A percentile compares a stretch with the other conserved stretches of the same genome.
These are phyloP conservation scores for Leptinotarsa haldemani DNA, from an alignment of 2,888 invertebrate genomes.

Conservation along the genomic window DNA sequence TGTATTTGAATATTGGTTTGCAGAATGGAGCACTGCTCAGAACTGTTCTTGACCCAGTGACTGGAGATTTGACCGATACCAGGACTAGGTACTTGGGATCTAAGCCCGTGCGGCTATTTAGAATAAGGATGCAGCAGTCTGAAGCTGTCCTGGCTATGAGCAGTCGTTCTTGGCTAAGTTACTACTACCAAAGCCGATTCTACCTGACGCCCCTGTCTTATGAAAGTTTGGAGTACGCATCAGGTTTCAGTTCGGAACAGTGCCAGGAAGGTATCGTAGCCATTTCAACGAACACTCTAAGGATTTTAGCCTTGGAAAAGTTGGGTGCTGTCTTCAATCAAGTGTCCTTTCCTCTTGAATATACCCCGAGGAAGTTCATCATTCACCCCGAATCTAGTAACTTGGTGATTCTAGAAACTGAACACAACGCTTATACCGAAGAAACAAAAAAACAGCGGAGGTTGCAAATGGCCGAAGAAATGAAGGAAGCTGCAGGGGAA, in stretches of 20 bases:
- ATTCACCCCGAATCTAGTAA: conserved; percentile 92
- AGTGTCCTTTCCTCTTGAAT: conserved; percentile 90
- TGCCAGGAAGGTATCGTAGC: conserved; percentile 99
- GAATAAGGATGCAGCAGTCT: conserved; percentile 83
- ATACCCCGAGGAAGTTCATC: conserved; percentile 94
- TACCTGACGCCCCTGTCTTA: conserved; percentile 96
- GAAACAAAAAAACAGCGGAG: conserved; percentile 92
- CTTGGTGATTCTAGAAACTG: conserved; percentile 93
- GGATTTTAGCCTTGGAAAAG: conserved; percentile 98
- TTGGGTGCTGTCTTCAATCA: conserved; percentile 99
- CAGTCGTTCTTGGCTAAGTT: conserved; percentile 97
- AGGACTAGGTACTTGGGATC: conserved; percentile 93
- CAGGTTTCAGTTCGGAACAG: conserved; percentile 96
- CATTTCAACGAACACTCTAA: conserved; percentile 95
- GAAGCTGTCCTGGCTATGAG: conserved; percentile 98
- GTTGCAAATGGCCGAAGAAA: conserved; percentile 98
- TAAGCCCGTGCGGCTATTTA: conserved; percentile 81
- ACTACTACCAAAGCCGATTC: conserved; percentile 96
- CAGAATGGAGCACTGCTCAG: conserved; percentile 95
- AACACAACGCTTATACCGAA: conserved; percentile 98
- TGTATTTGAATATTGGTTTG: conserved; percentile 96
- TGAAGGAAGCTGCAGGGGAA: conserved; percentile 96
- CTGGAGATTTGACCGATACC: conserved; percentile 97
- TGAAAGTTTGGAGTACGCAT: conserved; percentile 96
- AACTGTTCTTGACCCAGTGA: conserved; percentile 94